A percentile compares a stretch with the other conserved stretches of the same genome.
Conservation (phyloP, 2,113 vertebrate genomes). For the Nipponia nippon region DNA sequence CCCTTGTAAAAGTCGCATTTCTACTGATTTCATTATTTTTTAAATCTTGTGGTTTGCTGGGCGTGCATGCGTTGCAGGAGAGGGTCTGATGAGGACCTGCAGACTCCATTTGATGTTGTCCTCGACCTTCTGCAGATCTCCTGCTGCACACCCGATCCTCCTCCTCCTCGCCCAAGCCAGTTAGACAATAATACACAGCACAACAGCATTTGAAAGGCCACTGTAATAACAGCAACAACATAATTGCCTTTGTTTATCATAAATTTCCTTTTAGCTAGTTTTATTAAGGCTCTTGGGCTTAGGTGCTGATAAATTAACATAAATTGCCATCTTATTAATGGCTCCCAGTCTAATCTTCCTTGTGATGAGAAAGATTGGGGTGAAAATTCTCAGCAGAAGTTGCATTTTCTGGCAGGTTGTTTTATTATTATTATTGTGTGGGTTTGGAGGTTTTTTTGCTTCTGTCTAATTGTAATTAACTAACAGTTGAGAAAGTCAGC, state of each 20-base stretch:
- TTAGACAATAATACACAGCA: neutral
- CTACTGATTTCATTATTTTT: neutral
- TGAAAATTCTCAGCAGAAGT: neutral
- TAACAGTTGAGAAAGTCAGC: conserved; percentile 6
- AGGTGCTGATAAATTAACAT: conserved; percentile 25
- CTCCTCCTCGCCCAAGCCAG: neutral
- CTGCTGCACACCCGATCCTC: neutral
- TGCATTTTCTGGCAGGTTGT: neutral
- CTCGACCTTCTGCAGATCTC: neutral
- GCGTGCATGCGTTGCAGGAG: neutral
- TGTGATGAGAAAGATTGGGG: neutral
- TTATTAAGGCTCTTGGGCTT: conserved; percentile 18
- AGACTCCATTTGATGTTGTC: neutral
- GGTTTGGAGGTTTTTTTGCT: neutral
- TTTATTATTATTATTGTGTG: neutral
- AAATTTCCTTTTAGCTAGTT: conserved; percentile 16
- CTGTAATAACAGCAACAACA: neutral
- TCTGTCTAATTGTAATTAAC: conserved; percentile 39
- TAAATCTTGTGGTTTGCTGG: neutral
- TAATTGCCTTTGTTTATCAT: conserved; percentile 16
- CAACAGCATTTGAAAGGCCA: neutral
- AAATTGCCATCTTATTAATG: conserved; percentile 44
- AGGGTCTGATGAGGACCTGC: neutral
- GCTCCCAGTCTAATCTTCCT: neutral
- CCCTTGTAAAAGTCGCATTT: neutral